phyloP scores from a whole-genome alignment of 2,797 vertebrate genomes.

The Lates japonicus region DNA sequence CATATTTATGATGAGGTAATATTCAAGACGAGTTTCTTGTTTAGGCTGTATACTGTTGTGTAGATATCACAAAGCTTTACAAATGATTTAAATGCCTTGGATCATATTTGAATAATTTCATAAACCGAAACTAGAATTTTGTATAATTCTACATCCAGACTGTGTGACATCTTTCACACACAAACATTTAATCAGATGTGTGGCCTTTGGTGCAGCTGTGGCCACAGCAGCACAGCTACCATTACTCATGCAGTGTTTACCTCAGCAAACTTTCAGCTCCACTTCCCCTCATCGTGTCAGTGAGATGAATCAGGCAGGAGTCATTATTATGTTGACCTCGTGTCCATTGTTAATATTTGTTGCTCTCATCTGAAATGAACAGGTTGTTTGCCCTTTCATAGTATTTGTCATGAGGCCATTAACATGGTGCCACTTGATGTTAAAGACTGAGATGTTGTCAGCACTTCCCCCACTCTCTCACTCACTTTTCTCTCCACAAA shows the following conservation, averaged over 20 bases:
- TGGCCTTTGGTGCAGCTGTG: constrained; percentile 44
- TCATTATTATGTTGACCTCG: constrained; percentile 30
- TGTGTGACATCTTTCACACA: constrained; percentile 42
- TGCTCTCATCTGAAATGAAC: constrained; percentile 23
- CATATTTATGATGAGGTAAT: neutral
- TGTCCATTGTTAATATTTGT: constrained; percentile 28
- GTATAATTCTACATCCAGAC: constrained; percentile 35
- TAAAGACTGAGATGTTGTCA: neutral
- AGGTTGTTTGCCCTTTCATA: constrained; percentile 25
- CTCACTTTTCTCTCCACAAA: constrained; percentile 22
- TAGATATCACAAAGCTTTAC: neutral
- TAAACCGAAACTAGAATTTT: constrained; percentile 17
- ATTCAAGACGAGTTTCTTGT: neutral
- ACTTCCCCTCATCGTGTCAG: constrained; percentile 59
- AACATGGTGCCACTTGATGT: constrained; percentile 19
- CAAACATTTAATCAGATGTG: constrained; percentile 52
- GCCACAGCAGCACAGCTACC: constrained; percentile 43
- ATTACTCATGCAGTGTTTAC: constrained; percentile 67
- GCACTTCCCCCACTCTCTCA: neutral
- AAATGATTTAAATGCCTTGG: neutral
- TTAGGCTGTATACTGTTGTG: neutral
- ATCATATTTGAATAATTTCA: neutral
- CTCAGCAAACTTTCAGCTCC: constrained; percentile 56
- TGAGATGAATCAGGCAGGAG: constrained; percentile 47
- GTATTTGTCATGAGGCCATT: constrained; percentile 14